These are phyloP conservation scores for Zootoca vivipara DNA, from an alignment of 2,113 vertebrate genomes.

Conservation along the genomic window DNA sequence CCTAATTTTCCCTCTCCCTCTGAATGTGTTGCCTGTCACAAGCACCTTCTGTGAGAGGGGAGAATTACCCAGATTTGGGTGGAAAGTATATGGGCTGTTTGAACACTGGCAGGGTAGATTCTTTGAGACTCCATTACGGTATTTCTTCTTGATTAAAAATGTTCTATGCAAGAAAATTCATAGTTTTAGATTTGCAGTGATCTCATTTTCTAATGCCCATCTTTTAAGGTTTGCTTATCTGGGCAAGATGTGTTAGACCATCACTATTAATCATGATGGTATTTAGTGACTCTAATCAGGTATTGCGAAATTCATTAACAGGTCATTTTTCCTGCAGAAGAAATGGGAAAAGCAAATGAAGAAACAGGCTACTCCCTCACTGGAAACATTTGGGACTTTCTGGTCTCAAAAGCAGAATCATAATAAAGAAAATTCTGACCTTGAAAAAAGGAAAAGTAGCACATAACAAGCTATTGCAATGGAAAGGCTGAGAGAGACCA, in stretches of 20 bases:
- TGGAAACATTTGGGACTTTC: not conserved
- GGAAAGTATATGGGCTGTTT: not conserved
- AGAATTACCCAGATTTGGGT: not conserved
- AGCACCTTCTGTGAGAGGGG: not conserved
- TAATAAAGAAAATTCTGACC: not conserved
- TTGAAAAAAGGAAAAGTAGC: constrained; percentile 5
- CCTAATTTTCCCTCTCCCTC: not conserved
- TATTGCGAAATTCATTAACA: not conserved
- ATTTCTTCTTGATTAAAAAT: not conserved
- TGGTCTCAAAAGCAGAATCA: not conserved
- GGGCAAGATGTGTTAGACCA: not conserved
- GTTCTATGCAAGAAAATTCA: not conserved
- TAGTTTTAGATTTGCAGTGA: not conserved
- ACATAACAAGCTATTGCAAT: not conserved
- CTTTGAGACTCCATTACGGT: not conserved
- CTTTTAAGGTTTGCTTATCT: not conserved
- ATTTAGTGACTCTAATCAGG: not conserved
- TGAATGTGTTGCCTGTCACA: not conserved
- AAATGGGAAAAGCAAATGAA: not conserved
- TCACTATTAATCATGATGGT: not conserved
- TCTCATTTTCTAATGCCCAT: not conserved
- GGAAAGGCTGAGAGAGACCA: not conserved
- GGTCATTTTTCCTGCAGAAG: not conserved
- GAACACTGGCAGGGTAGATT: not conserved
- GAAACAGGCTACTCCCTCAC: not conserved